phyloP scores from a whole-genome alignment of 2,113 vertebrate genomes.

The Paedocypris sp. region DNA sequence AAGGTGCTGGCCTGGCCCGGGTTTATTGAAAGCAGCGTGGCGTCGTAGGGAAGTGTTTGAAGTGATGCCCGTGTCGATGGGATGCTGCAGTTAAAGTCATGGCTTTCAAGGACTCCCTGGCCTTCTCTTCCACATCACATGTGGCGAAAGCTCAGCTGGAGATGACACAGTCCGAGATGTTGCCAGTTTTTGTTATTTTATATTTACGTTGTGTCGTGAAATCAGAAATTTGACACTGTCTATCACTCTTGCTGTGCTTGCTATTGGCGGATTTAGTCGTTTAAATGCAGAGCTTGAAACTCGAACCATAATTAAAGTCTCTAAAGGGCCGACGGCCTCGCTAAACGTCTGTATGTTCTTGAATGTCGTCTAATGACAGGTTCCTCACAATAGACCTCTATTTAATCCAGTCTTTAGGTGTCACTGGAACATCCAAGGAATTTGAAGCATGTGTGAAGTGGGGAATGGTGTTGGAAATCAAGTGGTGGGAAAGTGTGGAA shows the following conservation, averaged over 20 bases:
- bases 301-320: background rate
- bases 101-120: background rate
- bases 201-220: no score
- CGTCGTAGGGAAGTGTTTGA: background rate
- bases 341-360: background rate
- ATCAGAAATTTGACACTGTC: background rate
- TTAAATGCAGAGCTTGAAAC: background rate
- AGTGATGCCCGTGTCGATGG: background rate
- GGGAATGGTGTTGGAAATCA: background rate
- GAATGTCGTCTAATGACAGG: slow-evolving; percentile 2
- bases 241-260: no score
- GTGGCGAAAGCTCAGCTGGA: background rate
- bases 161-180: background rate
- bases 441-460: background rate
- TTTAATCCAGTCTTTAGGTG: background rate
- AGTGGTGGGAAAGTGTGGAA: background rate
- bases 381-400: background rate
- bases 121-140: background rate
- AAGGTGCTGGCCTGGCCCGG: background rate
- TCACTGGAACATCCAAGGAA: slow-evolving; percentile 2
- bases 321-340: background rate
- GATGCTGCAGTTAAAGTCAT: background rate
- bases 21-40: background rate
- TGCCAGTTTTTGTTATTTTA: background rate
- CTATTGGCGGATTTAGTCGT: no score